Evolutionary conservation across 2,113 vertebrate genomes (phyloP).

Genomic region (Caretta caretta): DNA sequence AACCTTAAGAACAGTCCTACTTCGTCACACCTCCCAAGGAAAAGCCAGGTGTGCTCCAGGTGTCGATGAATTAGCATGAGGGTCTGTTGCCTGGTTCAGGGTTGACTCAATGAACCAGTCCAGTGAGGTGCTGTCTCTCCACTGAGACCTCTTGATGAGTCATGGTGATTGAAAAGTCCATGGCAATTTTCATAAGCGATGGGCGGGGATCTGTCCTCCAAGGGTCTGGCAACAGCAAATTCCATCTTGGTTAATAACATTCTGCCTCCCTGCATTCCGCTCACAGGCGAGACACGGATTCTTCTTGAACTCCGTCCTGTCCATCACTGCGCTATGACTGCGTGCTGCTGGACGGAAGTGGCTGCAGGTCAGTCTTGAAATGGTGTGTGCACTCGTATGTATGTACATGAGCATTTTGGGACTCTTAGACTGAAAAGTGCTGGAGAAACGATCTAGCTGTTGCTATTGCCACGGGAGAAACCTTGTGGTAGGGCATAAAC

Average conservation of each 20-base stretch:
- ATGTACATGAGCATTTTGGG: neutral
- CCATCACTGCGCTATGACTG: neutral
- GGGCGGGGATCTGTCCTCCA: neutral
- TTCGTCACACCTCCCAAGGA: neutral
- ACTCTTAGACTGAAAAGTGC: no score
- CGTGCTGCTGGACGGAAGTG: accelerated
- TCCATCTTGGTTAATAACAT: neutral
- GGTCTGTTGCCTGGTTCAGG: neutral
- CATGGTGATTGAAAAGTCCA: neutral
- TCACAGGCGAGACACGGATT: accelerated
- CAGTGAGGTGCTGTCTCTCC: neutral
- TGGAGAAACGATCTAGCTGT: no score
- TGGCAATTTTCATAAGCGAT: no score
- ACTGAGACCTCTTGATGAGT: neutral
- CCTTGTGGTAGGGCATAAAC: no score
- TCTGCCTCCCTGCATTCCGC: accelerated
- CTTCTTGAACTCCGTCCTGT: neutral
- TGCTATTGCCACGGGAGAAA: no score
- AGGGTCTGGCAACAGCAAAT: neutral
- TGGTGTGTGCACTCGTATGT: neutral
- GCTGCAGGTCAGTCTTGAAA: neutral
- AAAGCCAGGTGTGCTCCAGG: neutral
- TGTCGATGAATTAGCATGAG: no score
- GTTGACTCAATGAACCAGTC: accelerated
- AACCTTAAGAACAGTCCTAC: no score